Conservation (phyloP, 2,113 vertebrate species). For the Garra rufa region DNA sequence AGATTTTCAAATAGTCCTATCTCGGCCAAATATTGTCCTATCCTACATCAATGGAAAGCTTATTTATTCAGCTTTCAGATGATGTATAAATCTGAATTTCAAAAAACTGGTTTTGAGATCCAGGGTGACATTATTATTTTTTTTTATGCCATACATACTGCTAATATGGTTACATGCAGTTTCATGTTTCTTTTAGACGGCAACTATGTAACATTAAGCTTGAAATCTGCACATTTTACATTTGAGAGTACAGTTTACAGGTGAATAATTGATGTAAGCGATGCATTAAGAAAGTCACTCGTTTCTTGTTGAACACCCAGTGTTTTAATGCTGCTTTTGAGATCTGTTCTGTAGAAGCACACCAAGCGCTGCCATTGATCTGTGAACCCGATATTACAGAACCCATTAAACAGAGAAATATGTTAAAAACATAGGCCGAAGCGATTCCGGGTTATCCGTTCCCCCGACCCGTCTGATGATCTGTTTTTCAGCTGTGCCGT, state of each 20-base stretch:
- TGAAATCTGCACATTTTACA: too few relatives aligned
- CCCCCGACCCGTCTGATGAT: not conserved
- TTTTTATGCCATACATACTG: too few relatives aligned
- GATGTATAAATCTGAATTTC: too few relatives aligned
- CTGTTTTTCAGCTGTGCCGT: conserved; percentile 10
- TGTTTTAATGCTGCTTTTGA: not conserved
- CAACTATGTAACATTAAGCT: not conserved
- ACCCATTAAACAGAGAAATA: not conserved
- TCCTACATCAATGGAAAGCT: too few relatives aligned
- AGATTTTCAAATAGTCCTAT: too few relatives aligned
- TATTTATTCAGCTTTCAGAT: too few relatives aligned
- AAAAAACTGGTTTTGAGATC: too few relatives aligned
- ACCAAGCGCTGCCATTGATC: not conserved
- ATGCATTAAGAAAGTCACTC: not conserved
- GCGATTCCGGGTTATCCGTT: not conserved
- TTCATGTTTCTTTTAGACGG: not conserved
- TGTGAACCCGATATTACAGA: not conserved
- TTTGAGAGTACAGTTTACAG: not conserved
- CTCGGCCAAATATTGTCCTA: too few relatives aligned
- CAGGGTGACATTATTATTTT: too few relatives aligned
- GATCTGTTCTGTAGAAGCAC: not conserved
- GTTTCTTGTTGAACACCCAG: not conserved
- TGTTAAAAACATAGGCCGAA: not conserved
- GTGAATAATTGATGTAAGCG: not conserved
- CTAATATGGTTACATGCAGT: not conserved